Evolutionary conservation across 2,797 vertebrate genomes (phyloP), one percentile per base, ranked within the genome.

Genomic region (Cuniculus paca): DNA sequence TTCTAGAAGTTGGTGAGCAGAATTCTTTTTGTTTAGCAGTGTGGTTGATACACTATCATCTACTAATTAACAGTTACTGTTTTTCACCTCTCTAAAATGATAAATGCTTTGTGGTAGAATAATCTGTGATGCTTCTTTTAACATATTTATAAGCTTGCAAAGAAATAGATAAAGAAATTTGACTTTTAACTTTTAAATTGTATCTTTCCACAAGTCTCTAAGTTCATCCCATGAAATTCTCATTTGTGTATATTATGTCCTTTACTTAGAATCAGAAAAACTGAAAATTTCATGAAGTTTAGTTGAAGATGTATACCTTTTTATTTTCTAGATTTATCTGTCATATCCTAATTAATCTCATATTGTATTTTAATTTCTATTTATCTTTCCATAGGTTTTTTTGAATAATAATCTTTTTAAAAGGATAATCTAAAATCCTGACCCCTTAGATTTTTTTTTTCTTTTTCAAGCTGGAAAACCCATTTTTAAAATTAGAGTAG

Each of bases 1-100:
- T 79, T 97, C 92, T 92, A 89, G 82, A 90, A 84, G 70, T 19
- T 78, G 98, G 98, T 97, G 95, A 98, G 97, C 93, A 95, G 54
- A 96, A 63, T 78, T 92, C 48, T 79, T 97, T 95, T 90, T 94
- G n/a, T 93, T 48, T 65, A 77, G 56, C 14, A 52, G 36, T 82
- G 22, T 74, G 65, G 6, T 26, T 56, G 70, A 60, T 77, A 22
- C 28, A 9, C 19, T 77, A 1, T 65, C 3, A 52, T 65, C 48
- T 60, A 34, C 48, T 77, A 88, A 92, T 45, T 45, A 65, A 10
- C 70, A 77, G 10, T 72, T 26, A 20, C 70, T 28, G 24, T 61
- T 78, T 52, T 81, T 50, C 50, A 80, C 39, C 56, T 84, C 14
- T 83, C 60, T 92, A 56, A 68, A 26, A 61, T 65, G 22, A 28